Base-by-base conservation (phyloP, 2,797 vertebrate species). In the Anguilla marmorata region DNA sequence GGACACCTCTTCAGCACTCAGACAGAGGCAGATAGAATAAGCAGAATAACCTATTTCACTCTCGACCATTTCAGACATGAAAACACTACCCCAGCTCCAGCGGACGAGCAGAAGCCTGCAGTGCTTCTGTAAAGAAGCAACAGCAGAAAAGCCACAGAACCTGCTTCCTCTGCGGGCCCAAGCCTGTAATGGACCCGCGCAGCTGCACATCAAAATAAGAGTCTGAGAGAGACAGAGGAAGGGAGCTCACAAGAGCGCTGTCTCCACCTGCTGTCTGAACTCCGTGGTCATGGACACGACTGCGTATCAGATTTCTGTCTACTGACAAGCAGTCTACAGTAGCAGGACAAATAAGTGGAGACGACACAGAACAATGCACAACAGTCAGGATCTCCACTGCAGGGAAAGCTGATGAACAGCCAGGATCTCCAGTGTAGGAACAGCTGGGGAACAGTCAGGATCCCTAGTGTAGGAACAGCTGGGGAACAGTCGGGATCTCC, bases 151-250 rank as follows among this genome's bases (percentile, higher is more conserved):
- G 19, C 60, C 0, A 24, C 56, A 60, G 56, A 16, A 52, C 7
- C 58, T 3, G 4, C 60, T 66, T 30, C 69, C 69, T 72, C 9
- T 33, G 69, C 33, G 69, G 30, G 30, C n/a, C 69, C 7, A 0
- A 72, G 9, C 1, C 1, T 72, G 69, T 33, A 3, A 2, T 5
- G 0, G 48, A 80, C 21, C 7, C 12, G 8, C 30, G 16, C 30
- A 80, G 76, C 76, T 80, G 37, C 41, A 80, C 41, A 14, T 41
- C 74, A 79, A 33, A 48, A 11, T 80, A 24, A 80, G 76, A 79
- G 5, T 9, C 50, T 16, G 11, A 58, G 12, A 58, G 11, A 58
- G 56, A 19, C 56, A 58, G 19, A 58, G 19, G 56, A 14, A 4
- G 19, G 60, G 60, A 14, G 60, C 54, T 63, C 21, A n/a, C 24